Evolutionary conservation across 2,113 vertebrate species (phyloP).

Genomic region (Sialia sialis): DNA sequence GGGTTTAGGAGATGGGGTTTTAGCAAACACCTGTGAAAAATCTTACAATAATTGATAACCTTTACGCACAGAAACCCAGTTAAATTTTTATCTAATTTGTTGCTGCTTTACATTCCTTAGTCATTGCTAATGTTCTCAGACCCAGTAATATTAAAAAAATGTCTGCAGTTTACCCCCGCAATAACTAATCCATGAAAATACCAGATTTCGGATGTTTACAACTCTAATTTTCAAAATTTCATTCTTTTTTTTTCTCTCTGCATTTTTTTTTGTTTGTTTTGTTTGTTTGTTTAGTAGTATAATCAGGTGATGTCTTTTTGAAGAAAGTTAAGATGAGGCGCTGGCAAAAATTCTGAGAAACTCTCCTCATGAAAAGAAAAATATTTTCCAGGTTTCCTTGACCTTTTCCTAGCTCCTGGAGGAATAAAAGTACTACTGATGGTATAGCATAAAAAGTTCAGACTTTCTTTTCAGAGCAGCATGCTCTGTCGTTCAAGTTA

Average conservation of each 20-base stretch:
- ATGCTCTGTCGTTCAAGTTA: background rate
- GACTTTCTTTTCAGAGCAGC: background rate
- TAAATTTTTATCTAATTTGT: background rate
- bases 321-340: background rate
- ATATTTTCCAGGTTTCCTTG: background rate
- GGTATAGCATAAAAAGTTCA: background rate
- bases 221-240: background rate
- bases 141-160: background rate
- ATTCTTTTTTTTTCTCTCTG: background rate
- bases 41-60: background rate
- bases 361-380: background rate
- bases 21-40: background rate
- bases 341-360: background rate
- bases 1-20: background rate
- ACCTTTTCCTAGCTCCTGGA: background rate
- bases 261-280: too few species aligned
- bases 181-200: background rate
- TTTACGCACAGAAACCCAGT: background rate
- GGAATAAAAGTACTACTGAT: background rate
- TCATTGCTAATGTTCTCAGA: background rate
- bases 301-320: background rate
- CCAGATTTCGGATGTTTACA: background rate
- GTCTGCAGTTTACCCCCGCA: accelerated
- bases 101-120: background rate
- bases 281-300: background rate